A percentile compares a stretch with the other conserved stretches of the same genome.
Evolutionary conservation across 2,113 vertebrate species (phyloP).

Genomic region (Alectura lathami): DNA sequence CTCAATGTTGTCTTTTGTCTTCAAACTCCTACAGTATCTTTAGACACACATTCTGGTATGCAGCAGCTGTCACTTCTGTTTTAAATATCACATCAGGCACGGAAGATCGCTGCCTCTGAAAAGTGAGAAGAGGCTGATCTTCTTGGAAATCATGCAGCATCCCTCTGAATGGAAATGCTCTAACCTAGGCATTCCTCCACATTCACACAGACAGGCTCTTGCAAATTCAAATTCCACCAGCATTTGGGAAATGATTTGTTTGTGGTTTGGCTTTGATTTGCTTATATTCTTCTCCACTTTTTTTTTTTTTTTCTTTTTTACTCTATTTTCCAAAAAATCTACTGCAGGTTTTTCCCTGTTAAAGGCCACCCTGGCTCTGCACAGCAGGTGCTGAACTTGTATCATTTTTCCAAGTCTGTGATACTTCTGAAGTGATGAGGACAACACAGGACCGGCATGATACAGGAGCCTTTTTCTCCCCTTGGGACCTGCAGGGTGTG

Average conservation of each 20-base stretch:
- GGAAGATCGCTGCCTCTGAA: background rate
- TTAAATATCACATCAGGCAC: background rate
- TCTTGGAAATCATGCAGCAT: background rate
- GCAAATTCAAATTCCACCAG: background rate
- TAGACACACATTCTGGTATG: background rate
- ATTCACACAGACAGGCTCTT: background rate
- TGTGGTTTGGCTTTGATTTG: background rate
- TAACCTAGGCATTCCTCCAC: background rate
- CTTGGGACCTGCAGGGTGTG: background rate
- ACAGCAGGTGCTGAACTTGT: background rate
- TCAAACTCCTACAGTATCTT: background rate
- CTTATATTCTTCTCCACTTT: background rate
- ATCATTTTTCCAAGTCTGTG: background rate
- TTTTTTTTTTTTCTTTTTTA: too few species aligned
- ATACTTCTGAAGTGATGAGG: background rate
- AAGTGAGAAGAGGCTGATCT: background rate
- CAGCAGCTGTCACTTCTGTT: background rate
- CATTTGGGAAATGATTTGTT: background rate
- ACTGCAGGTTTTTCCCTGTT: background rate
- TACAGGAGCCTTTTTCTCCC: background rate
- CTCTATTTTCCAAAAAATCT: background rate
- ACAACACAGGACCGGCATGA: background rate
- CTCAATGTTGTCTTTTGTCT: background rate
- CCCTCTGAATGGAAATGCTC: background rate
- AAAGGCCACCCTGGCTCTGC: background rate